phyloP scores from a whole-genome alignment of 1,140 invertebrate species.

The Paralvinella palmiformis region DNA sequence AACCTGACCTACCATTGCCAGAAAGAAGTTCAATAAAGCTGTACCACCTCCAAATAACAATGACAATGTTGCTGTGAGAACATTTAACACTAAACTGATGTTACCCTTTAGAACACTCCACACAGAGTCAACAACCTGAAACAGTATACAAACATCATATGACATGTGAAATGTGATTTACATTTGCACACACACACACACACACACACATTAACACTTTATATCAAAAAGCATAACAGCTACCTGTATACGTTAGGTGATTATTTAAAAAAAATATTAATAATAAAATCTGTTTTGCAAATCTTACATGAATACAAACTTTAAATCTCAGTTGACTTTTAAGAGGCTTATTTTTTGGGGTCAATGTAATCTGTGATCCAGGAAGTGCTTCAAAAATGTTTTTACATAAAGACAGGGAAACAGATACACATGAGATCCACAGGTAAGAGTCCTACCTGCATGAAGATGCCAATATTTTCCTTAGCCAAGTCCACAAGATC shows the following conservation, averaged over 20 bases:
- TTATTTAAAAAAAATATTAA: neutral
- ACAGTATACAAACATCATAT: neutral
- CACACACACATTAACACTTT: neutral
- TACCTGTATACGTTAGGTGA: neutral
- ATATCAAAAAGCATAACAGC: neutral
- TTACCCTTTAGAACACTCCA: constrained; percentile 90
- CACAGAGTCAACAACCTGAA: constrained; percentile 70
- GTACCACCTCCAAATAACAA: constrained; percentile 85
- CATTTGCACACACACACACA: constrained; percentile 2
- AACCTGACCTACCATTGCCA: constrained; percentile 70
- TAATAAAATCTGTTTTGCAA: neutral
- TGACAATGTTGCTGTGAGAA: constrained; percentile 78
- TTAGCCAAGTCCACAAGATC: constrained; percentile 63
- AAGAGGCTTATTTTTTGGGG: neutral
- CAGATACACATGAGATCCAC: neutral
- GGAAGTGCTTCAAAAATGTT: neutral
- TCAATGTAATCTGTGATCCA: neutral
- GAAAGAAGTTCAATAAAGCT: constrained; percentile 84
- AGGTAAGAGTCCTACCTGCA: constrained; percentile 60
- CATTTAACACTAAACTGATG: constrained; percentile 78
- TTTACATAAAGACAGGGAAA: constrained; percentile 8
- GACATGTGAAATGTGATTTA: neutral
- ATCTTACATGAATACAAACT: neutral
- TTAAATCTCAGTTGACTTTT: neutral
- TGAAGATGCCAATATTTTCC: constrained; percentile 85